phyloP scores from a whole-genome alignment of 2,888 invertebrate genomes.

The Trisateles emortualis region DNA sequence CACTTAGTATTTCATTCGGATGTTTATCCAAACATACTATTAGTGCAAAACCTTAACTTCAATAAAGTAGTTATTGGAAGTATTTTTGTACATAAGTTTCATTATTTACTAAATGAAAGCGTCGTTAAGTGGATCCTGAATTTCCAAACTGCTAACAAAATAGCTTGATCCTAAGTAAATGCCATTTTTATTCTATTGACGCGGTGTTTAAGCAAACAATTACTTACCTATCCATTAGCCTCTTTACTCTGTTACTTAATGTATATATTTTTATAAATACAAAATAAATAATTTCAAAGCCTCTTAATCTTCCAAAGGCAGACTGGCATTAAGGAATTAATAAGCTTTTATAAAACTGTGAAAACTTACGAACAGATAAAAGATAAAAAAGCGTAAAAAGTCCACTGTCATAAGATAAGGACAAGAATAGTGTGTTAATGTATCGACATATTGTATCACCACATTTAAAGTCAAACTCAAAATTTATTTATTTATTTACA shows the following conservation, averaged over 20 bases:
- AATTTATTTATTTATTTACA: no score
- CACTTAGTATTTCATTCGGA: no score
- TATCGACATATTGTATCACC: no score
- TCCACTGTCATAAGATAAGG: no score
- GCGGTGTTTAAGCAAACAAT: conserved; percentile 24
- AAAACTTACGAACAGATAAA: neutral
- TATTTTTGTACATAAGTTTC: no score
- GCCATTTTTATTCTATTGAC: conserved; percentile 31
- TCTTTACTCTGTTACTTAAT: conserved; percentile 19
- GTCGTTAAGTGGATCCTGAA: conserved; percentile 1
- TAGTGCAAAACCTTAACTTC: no score
- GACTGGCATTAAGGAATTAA: neutral
- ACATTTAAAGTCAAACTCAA: no score
- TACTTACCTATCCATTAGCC: conserved; percentile 34
- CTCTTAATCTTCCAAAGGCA: neutral
- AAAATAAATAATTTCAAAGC: conserved; percentile 15
- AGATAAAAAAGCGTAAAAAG: no score
- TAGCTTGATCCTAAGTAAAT: conserved; percentile 32
- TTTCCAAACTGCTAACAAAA: conserved; percentile 9
- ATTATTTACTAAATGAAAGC: no score
- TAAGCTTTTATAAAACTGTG: neutral
- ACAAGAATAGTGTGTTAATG: no score
- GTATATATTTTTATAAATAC: conserved; percentile 16
- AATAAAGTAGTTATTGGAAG: no score
- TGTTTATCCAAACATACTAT: no score